Base-by-base conservation (phyloP, 2,888 invertebrate species). In the Cataglyphis cursor region DNA sequence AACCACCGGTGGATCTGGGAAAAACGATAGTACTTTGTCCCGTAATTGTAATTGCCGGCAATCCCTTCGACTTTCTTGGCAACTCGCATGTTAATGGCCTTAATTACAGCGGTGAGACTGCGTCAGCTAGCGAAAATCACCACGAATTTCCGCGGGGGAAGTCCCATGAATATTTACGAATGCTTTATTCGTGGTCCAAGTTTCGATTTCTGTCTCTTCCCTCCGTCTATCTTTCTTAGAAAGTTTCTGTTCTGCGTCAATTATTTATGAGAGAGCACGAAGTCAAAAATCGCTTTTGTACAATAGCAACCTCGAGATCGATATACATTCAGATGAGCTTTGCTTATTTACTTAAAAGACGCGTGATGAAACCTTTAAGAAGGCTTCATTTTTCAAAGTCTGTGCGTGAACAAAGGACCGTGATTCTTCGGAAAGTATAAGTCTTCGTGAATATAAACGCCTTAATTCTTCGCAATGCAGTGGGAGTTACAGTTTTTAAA, bases 161-260 rank as follows among this genome's bases (percentile, higher is more conserved):
- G 78, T 81, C 89, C 85, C 86, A 92, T 92, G 92, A 92, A 92
- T 92, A 92, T 92, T 92, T 92, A 92, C 89, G 89, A 92, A 90
- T 85, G 84, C 87, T 91, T 92, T 88, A 91, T 89, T 89, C 82
- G 81, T 72, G 68, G 70, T 82, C 80, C 85, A 83, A 90, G 88
- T 90, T 91, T 90, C 90, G 88, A 90, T 91, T 87, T 85, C 21
- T 59, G 3, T 31, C 62, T 5, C 41, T n/a, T 62, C 38, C 15
- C 44, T 24, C 24, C 10, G 15, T 66, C 44, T 35, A 24, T 54
- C 57, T 54, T 76, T 38, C 28, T n/a, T 15, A 12, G 6, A n/a
- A 68, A 78, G 54, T 57, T 74, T 21, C 41, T 24, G 44, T 8
- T 24, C 8, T 18, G 41, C 18, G 38, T 51, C 72, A 70, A 72